Evolutionary conservation across 2,888 invertebrate species (phyloP), one percentile per base, ranked within the genome.

Genomic region (Actias luna): DNA sequence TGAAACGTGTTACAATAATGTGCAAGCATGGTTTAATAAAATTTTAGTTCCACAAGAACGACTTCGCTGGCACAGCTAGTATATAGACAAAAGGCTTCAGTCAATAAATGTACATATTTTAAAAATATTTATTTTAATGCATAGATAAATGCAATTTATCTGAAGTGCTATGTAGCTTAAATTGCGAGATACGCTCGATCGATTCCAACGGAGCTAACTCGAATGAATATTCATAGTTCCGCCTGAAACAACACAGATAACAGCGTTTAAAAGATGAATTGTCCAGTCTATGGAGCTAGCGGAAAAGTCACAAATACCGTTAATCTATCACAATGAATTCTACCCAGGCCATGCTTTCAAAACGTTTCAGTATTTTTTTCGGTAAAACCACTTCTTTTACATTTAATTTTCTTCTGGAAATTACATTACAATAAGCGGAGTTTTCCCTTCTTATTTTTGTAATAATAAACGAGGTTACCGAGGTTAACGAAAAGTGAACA

Each of bases 171-270:
- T n/a, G n/a, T n/a, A n/a, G n/a, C n/a, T n/a, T n/a, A n/a, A n/a
- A n/a, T n/a, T n/a, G n/a, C n/a, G n/a, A n/a, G n/a, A 14, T 3
- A 36, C 4, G 14, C 14, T 4, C 16, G 36, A 36, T 36, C 7
- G 12, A 12, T 36, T 2, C 8, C 8, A 36, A 36, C 7, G 18
- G 7, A 42, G 1, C n/a, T n/a, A 42, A 42, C 42, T n/a, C n/a
- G n/a, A 42, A 42, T 18, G 42, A 52, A 52, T 52, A 52, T 52
- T 52, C 50, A 52, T 25, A 27, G 25, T 25, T 1, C 8, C 25
- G 50, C 50, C 50, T 52, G 25, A 52, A 52, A 52, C 27, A 52
- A 52, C n/a, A 27, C 1, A 14, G 50, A 52, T 52, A 52, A 18
- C 25, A 25, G 14, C 5, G 50, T 27, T 52, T 52, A 52, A 4